Percentiles rank a stretch among this genome's conserved stretches.
Conservation (phyloP, 2,113 vertebrate species). For the Dascyllus trimaculatus region DNA sequence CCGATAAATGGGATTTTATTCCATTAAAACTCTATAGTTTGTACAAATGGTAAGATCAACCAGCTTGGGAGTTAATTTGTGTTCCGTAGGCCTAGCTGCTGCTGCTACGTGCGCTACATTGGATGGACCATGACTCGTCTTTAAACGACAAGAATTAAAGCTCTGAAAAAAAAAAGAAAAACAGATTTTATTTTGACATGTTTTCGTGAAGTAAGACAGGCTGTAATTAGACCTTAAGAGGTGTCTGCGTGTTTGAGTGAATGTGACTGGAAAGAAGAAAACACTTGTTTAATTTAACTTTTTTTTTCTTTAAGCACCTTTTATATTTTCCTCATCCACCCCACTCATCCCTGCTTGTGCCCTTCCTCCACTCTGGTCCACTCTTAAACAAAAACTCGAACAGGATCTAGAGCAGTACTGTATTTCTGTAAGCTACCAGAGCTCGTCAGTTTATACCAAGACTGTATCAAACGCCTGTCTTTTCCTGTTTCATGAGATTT, state of each 20-base stretch:
- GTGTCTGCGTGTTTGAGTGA: slow-evolving; percentile 50
- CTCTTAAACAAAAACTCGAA: slow-evolving; percentile 41
- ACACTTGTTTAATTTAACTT: slow-evolving; percentile 44
- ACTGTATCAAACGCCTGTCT: slow-evolving; percentile 45
- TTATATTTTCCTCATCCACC: slow-evolving; percentile 20
- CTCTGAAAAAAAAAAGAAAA: slow-evolving; percentile 19
- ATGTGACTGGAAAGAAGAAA: slow-evolving; percentile 50
- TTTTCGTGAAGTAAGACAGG: slow-evolving; percentile 51
- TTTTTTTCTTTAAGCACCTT: slow-evolving; percentile 60
- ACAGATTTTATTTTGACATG: slow-evolving; percentile 18
- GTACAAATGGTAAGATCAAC: slow-evolving; percentile 31
- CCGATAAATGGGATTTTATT: slow-evolving; percentile 39
- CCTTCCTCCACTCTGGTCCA: background rate
- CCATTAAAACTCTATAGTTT: slow-evolving; percentile 39
- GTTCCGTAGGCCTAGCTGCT: slow-evolving; percentile 43
- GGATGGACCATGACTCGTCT: slow-evolving; percentile 41
- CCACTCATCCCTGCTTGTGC: background rate
- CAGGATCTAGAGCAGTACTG: slow-evolving; percentile 36
- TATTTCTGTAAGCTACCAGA: slow-evolving; percentile 44
- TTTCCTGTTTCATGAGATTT: slow-evolving; percentile 15
- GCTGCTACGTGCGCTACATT: slow-evolving; percentile 32
- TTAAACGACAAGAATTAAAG: slow-evolving; percentile 41
- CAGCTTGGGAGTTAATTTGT: slow-evolving; percentile 19
- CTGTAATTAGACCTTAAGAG: slow-evolving; percentile 49
- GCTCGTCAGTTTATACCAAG: slow-evolving; percentile 38